Percentiles rank a stretch among this genome's conserved stretches.
These are phyloP conservation scores for Trichacis sp. DNA, from an alignment of 2,888 invertebrate genomes.

Conservation along the genomic window DNA sequence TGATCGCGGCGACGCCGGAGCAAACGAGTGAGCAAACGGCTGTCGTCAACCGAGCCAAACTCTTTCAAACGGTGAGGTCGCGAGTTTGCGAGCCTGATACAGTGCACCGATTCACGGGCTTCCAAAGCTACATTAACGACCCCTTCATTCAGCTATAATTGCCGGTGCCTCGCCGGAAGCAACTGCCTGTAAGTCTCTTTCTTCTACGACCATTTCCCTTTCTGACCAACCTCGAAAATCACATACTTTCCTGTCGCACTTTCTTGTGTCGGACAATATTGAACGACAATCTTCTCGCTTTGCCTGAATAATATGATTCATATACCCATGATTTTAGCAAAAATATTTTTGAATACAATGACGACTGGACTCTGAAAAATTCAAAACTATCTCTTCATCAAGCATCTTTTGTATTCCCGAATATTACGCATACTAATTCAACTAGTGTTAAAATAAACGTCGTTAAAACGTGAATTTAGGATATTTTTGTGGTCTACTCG, in stretches of 20 bases:
- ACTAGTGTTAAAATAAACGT: too few relatives aligned
- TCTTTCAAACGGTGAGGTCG: conserved; percentile 25
- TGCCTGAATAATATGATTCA: too few relatives aligned
- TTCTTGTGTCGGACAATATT: too few relatives aligned
- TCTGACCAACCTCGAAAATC: not conserved
- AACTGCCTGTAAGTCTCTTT: conserved; percentile 29
- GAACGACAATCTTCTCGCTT: too few relatives aligned
- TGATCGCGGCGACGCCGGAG: conserved; percentile 52
- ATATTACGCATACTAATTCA: too few relatives aligned
- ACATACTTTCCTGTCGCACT: not conserved
- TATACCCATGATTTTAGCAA: too few relatives aligned
- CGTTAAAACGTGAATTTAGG: too few relatives aligned
- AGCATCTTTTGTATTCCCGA: too few relatives aligned
- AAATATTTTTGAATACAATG: too few relatives aligned
- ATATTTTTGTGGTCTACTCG: too few relatives aligned
- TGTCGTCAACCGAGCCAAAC: conserved; percentile 45
- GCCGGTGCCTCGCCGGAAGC: conserved; percentile 28
- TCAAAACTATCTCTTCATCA: too few relatives aligned
- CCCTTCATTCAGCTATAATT: conserved; percentile 19
- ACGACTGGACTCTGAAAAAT: too few relatives aligned
- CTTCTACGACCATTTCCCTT: not conserved
- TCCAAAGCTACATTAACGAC: conserved; percentile 29
- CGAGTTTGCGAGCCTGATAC: conserved; percentile 21
- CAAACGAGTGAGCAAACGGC: conserved; percentile 45
- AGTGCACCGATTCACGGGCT: conserved; percentile 35